phyloP scores from a whole-genome alignment of 2,888 invertebrate genomes.

The Neelides folsomi region DNA sequence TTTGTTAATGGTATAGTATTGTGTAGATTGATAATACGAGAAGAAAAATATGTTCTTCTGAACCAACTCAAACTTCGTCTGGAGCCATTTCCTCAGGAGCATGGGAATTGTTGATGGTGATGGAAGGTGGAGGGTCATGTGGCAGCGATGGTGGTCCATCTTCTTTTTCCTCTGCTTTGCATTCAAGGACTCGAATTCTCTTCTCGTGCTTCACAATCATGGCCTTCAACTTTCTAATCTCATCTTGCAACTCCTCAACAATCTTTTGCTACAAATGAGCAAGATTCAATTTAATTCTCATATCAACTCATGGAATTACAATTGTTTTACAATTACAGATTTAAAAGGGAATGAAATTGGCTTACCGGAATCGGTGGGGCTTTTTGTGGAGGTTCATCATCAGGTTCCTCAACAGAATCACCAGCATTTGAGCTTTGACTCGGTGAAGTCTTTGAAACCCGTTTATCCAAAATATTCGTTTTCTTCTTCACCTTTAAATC shows the following conservation, averaged over 20 bases:
- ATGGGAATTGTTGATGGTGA: conserved; percentile 27
- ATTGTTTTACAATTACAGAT: neutral
- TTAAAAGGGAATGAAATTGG: neutral
- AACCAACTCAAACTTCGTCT: conserved; percentile 36
- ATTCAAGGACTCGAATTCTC: conserved; percentile 63
- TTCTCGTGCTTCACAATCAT: conserved; percentile 89
- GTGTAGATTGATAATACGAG: too few species aligned
- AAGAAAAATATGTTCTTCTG: too few species aligned
- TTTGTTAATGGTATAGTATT: too few species aligned
- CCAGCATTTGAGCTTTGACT: conserved; percentile 18
- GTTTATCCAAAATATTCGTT: conserved; percentile 66
- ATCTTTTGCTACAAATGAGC: conserved; percentile 25
- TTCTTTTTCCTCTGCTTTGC: conserved; percentile 35
- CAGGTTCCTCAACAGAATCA: conserved; percentile 23
- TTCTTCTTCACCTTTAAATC: conserved; percentile 63
- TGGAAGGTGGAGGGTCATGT: conserved; percentile 26
- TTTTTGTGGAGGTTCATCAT: conserved; percentile 15
- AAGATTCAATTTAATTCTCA: neutral
- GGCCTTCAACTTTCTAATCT: conserved; percentile 81
- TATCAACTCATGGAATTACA: neutral
- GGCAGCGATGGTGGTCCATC: conserved; percentile 11
- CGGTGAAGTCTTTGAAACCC: conserved; percentile 34
- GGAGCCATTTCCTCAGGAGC: conserved; percentile 35
- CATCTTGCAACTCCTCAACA: conserved; percentile 70
- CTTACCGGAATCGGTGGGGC: conserved; percentile 5